Evolutionary conservation across 2,888 invertebrate species (phyloP).

Genomic region (Toxonevra muliebris): DNA sequence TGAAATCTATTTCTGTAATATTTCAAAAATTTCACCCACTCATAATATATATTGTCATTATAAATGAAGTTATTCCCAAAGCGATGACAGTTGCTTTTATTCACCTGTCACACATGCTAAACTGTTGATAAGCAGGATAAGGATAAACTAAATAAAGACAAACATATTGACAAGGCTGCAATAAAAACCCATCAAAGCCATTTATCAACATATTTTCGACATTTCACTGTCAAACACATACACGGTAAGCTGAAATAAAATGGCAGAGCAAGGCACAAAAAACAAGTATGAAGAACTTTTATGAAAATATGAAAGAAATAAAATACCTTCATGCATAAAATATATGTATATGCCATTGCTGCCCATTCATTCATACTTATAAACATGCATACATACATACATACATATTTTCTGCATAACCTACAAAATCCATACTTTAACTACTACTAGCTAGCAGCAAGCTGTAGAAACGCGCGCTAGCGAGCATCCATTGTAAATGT

Average conservation of each 20-base stretch:
- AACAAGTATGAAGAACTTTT: conserved; percentile 12
- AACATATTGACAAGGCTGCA: conserved; percentile 47
- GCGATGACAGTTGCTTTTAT: conserved; percentile 56
- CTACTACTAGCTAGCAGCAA: too few species aligned
- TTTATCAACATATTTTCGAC: conserved; percentile 49
- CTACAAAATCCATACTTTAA: conserved; percentile 28
- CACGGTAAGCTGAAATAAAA: not conserved
- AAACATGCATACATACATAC: not conserved
- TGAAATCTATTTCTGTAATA: too few species aligned
- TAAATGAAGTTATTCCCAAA: conserved; percentile 47
- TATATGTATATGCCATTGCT: conserved; percentile 17
- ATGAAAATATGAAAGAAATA: conserved; percentile 6
- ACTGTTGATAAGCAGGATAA: conserved; percentile 48
- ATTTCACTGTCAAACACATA: conserved; percentile 25
- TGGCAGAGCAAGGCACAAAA: not conserved
- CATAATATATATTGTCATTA: conserved; percentile 36
- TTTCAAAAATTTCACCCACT: not conserved
- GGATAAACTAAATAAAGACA: conserved; percentile 25
- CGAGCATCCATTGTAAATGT: conserved; percentile 45
- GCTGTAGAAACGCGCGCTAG: too few species aligned
- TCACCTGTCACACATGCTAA: conserved; percentile 57
- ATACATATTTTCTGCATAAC: conserved; percentile 17
- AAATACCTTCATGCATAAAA: conserved; percentile 36
- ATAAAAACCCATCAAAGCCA: conserved; percentile 53
- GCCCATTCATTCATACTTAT: not conserved